Evolutionary conservation across 2,888 invertebrate genomes (phyloP), one percentile per base, ranked within the genome.

Genomic region (Pammene fasciana): DNA sequence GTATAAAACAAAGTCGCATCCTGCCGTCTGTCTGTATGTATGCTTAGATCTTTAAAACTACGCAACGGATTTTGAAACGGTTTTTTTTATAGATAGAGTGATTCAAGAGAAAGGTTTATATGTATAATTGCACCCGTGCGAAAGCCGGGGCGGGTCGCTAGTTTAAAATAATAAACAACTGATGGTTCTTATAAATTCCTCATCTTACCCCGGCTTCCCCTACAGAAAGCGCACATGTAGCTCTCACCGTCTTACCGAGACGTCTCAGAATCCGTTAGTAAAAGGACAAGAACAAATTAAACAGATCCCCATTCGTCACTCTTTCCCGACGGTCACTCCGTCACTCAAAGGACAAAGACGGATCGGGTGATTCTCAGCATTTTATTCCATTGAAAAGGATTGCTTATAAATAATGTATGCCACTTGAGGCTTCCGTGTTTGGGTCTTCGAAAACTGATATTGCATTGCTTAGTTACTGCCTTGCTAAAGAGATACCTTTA

Each of bases 381-480:
- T 67, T 64, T 64, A 64, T 68, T 61, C 56, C 36, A 64, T 65
- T 65, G 26, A 46, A 60, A 65, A 65, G 65, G 70, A 68, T 68
- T 65, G 57, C 52, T 62, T 48, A 65, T 70, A 64, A 70, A 70
- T 70, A 65, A 65, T 70, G 65, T 59, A 70, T 59, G 46, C 46
- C 14, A 11, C 64, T 26, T 45, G 34, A 57, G 45, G 34, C 5
- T 9, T 61, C 48, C 16, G 16, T 48, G 48, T n/a, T 45, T 18
- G 13, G 18, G 50, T 52, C 9, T 52, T n/a, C 26, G 10, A 46
- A 59, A 46, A 45, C n/a, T 34, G 10, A 45, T 38, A 34, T 59
- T 43, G 43, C 43, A 18, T 46, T 59, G 18, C 5, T 0, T 10
- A n/a, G n/a, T n/a, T n/a, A 38, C 5, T 34, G n/a, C 9, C 3